Evolutionary conservation across 2,797 vertebrate genomes (phyloP).

Genomic region (Neosilurus hyrtlii): DNA sequence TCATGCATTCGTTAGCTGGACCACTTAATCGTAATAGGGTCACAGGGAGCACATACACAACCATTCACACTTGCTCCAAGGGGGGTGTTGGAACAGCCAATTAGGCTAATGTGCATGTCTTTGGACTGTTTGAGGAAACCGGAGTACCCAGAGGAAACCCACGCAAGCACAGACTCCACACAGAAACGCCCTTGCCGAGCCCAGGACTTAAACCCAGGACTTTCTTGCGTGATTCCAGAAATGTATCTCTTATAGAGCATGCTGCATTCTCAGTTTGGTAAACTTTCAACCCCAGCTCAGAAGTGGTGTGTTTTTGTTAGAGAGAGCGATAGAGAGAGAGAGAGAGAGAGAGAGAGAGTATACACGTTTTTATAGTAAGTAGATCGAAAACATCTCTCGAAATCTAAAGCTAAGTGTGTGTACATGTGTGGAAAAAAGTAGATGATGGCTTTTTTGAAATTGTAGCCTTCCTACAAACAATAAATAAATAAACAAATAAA

Average conservation of each 20-base stretch:
- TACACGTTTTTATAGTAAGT: background rate
- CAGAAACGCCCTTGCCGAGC: no score
- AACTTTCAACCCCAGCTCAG: slow-evolving; percentile 9
- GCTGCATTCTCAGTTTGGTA: slow-evolving; percentile 3
- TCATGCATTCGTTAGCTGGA: no score
- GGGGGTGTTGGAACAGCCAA: no score
- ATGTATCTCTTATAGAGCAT: slow-evolving; percentile 14
- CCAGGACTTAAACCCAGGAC: no score
- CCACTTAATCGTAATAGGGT: no score
- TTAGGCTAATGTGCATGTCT: no score
- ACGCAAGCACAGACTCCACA: no score
- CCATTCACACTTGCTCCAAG: no score
- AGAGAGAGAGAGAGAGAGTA: background rate
- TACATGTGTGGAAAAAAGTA: background rate
- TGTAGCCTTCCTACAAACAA: background rate
- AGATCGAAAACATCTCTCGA: background rate
- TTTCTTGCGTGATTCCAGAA: no score
- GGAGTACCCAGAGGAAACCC: no score
- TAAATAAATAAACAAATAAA: background rate
- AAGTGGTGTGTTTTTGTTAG: background rate
- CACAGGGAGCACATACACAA: no score
- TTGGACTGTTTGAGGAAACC: no score
- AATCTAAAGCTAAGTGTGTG: slow-evolving; percentile 6
- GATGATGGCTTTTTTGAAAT: slow-evolving; percentile 15
- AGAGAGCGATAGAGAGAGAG: background rate